Base-by-base conservation (phyloP, 2,113 vertebrate species). In the Sebastes fasciatus region DNA sequence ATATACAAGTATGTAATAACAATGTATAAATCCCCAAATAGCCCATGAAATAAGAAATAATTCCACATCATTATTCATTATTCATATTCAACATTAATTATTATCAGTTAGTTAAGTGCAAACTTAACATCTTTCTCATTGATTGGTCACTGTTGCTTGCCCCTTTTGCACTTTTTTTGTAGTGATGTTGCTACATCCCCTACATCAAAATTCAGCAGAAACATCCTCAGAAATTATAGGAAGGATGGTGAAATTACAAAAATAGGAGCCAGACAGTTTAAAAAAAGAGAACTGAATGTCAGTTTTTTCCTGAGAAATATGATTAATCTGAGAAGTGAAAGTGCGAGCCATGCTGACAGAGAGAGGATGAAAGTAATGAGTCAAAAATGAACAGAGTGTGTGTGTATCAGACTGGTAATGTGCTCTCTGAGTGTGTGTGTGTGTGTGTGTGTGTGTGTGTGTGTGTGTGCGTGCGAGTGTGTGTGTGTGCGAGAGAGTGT, bases 361-460 rank as follows among this genome's bases (percentile, higher is more conserved):
- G 16, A 1, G 23, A 9, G 2, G 26, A 69, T 64, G n/a, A 75
- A 66, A 86, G 5, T 82, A 70, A 84, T 81, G 77, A 77, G 69
- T 86, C 51, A 69, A 57, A 86, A 80, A 79, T 72, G 63, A 84
- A 8, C 34, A 1, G 52, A 23, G 69, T n/a, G 34, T n/a, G 40
- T 82, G 6, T 74, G 55, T 83, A 52, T 85, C 43, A 52, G 49
- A 48, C 34, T 87, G 61, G 21, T 67, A n/a, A 65, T 54, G 26
- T 23, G 63, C 43, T 84, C 68, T 73, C 68, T 77, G 54, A 21
- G 42, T 67, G 26, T 49, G 21, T 68, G 61, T 74, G 48, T 45
- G 40, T 54, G 46, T 75, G 43, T 49, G 55, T 66, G 42, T 46
- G 55, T 61, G 69, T 17, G 42, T 40, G 26, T 79, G 6, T 73